phyloP scores from a whole-genome alignment of 2,113 vertebrate genomes.

The Heteronetta atricapilla region DNA sequence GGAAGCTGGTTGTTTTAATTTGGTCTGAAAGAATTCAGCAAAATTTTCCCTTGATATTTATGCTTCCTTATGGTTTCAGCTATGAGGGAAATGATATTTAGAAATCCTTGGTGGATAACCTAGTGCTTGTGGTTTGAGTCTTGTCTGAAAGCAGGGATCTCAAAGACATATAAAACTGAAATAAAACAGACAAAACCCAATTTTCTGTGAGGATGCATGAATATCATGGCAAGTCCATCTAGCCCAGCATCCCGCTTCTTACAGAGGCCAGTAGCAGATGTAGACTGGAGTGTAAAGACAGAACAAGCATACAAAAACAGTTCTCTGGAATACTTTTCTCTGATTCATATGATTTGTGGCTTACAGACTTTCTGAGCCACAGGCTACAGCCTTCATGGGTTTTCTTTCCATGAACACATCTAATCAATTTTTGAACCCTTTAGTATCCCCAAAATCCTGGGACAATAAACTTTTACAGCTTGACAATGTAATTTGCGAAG shows the following conservation, averaged over 20 bases:
- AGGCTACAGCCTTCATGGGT: neutral
- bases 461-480: neutral
- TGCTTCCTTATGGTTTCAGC: constrained; percentile 14
- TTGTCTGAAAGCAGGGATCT: neutral
- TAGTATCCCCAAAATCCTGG: neutral
- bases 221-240: neutral
- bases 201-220: neutral
- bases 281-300: neutral
- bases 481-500: neutral
- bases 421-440: neutral
- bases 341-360: neutral
- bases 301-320: neutral
- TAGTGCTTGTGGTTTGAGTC: constrained; percentile 21
- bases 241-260: neutral
- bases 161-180: constrained; percentile 10
- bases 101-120: constrained; percentile 45
- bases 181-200: neutral
- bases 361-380: neutral
- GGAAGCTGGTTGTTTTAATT: constrained; percentile 42
- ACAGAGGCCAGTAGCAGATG: neutral
- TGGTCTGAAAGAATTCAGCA: constrained; percentile 37
- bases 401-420: neutral
- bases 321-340: neutral
- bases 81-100: constrained; percentile 43
- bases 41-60: neutral